Conservation (phyloP, 2,888 invertebrate genomes). For the Halocaridina rubra region DNA sequence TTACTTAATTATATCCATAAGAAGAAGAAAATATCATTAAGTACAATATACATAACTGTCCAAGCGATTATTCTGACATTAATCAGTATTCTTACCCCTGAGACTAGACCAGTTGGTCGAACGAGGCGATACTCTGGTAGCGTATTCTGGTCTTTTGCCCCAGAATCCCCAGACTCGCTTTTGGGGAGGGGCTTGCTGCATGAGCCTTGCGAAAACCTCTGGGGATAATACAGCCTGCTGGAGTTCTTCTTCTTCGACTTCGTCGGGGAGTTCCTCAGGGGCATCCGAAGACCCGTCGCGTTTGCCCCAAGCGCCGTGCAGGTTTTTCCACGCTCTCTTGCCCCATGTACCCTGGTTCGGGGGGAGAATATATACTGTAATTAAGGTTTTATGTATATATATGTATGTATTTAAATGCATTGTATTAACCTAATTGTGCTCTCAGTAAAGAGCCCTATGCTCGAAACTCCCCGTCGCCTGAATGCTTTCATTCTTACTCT, state of each 20-base stretch:
- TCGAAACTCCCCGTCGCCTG: too few relatives aligned
- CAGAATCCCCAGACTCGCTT: conserved; percentile 64
- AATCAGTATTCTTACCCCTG: conserved; percentile 4
- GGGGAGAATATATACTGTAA: neutral
- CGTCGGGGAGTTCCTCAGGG: conserved; percentile 64
- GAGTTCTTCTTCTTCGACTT: conserved; percentile 38
- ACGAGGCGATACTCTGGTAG: conserved; percentile 36
- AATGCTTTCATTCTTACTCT: too few relatives aligned
- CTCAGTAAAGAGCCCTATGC: too few relatives aligned
- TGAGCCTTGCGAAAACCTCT: conserved; percentile 43
- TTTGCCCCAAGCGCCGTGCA: conserved; percentile 74
- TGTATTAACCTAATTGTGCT: too few relatives aligned
- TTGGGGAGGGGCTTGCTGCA: conserved; percentile 46
- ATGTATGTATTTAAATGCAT: too few relatives aligned
- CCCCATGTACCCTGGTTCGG: conserved; percentile 43
- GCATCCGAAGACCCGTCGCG: conserved; percentile 68
- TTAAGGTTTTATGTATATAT: too few relatives aligned
- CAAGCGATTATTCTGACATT: too few relatives aligned
- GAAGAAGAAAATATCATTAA: too few relatives aligned
- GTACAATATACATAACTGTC: too few relatives aligned
- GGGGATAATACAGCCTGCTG: neutral
- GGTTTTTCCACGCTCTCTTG: conserved; percentile 71
- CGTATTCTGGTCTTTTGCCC: conserved; percentile 72
- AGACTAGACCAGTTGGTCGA: conserved; percentile 57
- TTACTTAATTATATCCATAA: too few relatives aligned